phyloP scores from a whole-genome alignment of 2,797 vertebrate species.

The Silurus lanzhouensis region DNA sequence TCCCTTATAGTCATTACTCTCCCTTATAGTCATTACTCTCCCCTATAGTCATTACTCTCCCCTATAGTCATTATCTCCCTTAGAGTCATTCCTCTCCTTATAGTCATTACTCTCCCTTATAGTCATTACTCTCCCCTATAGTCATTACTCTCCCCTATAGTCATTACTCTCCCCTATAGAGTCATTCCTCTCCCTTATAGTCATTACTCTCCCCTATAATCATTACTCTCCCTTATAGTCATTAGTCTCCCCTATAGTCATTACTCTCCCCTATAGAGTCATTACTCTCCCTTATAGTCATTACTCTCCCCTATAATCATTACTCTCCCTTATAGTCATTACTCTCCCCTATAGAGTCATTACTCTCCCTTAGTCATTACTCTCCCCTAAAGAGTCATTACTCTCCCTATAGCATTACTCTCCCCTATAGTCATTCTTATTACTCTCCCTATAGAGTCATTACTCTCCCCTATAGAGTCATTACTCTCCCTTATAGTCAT shows the following conservation, averaged over 20 bases:
- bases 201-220: too few relatives aligned
- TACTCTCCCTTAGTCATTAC: not conserved
- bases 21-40: too few relatives aligned
- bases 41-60: not conserved
- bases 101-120: too few relatives aligned
- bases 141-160: too few relatives aligned
- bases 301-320: not conserved
- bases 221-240: not conserved
- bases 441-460: not conserved
- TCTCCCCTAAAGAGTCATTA: not conserved
- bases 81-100: not conserved
- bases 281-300: too few relatives aligned
- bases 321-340: not conserved
- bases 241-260: not conserved
- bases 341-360: not conserved
- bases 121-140: too few relatives aligned
- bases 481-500: not conserved
- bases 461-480: not conserved
- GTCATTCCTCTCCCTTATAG: too few relatives aligned
- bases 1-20: too few relatives aligned
- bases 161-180: too few relatives aligned
- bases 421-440: not conserved
- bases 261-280: too few relatives aligned
- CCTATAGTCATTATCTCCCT: not conserved
- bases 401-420: not conserved